Evolutionary conservation across 1,140 invertebrate species (phyloP).

Genomic region (Forficula auricularia): DNA sequence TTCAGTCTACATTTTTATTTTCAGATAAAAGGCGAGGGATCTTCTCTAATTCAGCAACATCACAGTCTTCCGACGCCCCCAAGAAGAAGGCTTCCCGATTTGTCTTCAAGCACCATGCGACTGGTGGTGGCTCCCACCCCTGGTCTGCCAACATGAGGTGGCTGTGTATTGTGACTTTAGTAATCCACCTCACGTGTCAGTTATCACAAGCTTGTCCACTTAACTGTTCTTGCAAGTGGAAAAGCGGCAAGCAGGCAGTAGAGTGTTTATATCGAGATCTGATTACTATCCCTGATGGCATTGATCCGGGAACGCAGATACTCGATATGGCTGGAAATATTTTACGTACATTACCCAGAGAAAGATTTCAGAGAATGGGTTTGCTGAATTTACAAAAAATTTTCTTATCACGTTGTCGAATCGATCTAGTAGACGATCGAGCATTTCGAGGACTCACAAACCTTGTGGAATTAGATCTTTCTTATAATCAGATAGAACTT

Average conservation of each 20-base stretch:
- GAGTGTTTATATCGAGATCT: conserved; percentile 62
- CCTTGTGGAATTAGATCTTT: conserved; percentile 73
- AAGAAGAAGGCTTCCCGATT: too few species aligned
- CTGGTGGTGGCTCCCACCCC: conserved; percentile 78
- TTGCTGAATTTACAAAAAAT: conserved; percentile 76
- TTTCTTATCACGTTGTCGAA: conserved; percentile 54
- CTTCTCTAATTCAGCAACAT: too few species aligned
- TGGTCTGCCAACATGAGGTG: conserved; percentile 97
- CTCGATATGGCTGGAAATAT: conserved; percentile 69
- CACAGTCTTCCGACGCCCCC: too few species aligned
- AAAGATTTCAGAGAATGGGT: conserved; percentile 57
- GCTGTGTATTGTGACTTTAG: conserved; percentile 78
- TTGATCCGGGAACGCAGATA: conserved; percentile 77
- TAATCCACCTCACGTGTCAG: conserved; percentile 59
- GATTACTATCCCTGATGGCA: conserved; percentile 55
- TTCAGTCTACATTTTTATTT: too few species aligned
- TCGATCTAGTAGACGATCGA: conserved; percentile 54
- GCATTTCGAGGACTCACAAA: conserved; percentile 71
- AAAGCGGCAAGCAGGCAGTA: conserved; percentile 74
- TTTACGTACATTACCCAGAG: conserved; percentile 50
- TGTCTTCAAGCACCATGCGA: too few species aligned
- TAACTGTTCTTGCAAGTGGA: conserved; percentile 76
- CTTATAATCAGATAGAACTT: conserved; percentile 54
- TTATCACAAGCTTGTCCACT: conserved; percentile 42
- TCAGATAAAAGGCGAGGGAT: too few species aligned